Base-by-base conservation (phyloP, 1,140 invertebrate genomes). In the Lanistes nyassanus region DNA sequence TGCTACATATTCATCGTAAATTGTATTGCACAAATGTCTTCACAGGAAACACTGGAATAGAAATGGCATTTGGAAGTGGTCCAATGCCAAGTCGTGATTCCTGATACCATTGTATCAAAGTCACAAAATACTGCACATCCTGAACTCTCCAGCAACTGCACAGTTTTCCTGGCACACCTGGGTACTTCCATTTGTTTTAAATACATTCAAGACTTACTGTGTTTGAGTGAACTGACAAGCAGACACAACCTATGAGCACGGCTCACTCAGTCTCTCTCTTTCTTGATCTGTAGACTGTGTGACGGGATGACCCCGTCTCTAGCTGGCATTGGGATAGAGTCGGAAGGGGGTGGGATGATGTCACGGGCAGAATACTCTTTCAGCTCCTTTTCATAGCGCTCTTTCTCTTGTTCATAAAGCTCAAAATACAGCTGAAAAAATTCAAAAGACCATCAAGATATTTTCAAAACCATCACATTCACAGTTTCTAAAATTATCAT, bases 341-440 rank as follows among this genome's bases (percentile, higher is more conserved):
- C 70, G 21, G 56, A 55, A 23, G 70, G 3, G 19, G 53, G 56
- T 16, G 37, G 55, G 16, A 37, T 56, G 13, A 42, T 62, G 53
- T 72, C 70, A 26, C 55, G 55, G 55, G 70, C 31, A 62, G 74
- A 60, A 55, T 84, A 84, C 37, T 77, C 76, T 19, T 78, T 76
- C 70, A 84, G 76, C 68, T 84, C 81, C 55, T 73, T 71, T 29
- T 82, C 81, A 66, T 82, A 83, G 56, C 78, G 74, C 56, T 83
- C 82, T 67, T 85, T 84, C 60, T 83, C 80, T 29, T 75, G 73
- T 55, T 86, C 84, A 75, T 84, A 83, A 80, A 84, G 80, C 34
- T 84, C 83, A 79, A 83, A 84, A 58, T 83, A 86, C 11, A 84
- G 77, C 83, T 86, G 79, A 51, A 81, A 80, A 73, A 19, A 55